Base-by-base conservation (phyloP, 2,888 invertebrate genomes). In the Atrina japonica region DNA sequence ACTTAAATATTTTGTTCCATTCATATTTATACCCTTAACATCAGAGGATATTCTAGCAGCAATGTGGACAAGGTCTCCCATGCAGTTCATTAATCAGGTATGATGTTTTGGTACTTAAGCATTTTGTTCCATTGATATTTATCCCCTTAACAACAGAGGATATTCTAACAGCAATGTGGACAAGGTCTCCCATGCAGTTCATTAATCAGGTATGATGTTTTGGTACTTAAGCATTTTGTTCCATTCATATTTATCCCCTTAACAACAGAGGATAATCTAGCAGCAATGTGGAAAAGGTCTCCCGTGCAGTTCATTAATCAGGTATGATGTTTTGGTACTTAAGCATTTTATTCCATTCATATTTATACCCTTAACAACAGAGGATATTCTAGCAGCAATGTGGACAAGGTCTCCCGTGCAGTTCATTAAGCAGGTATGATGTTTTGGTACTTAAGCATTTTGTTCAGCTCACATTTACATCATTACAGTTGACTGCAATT, bases 121-220 rank as follows among this genome's bases (percentile, higher is more conserved):
- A n/a, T n/a, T n/a, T n/a, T n/a, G n/a, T n/a, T n/a, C n/a, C n/a
- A 0, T 86, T 83, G 70, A 76, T 81, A 27, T 77, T 77, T 53
- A 73, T 53, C 5, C 58, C 70, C n/a, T 25, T 78, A 21, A 58
- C 83, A 21, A 69, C 77, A 59, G 73, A 72, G 16, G 75, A 77
- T 14, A 25, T 70, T 3, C 69, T 81, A 29, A 65, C 70, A 18
- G 74, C 72, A 16, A 81, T 89, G 78, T 87, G 83, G 82, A 76
- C 77, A 23, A 77, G 68, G 59, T 89, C 89, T 3, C 90, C 90
- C 6, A 79, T 89, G 23, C 76, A 82, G 65, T 81, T 88, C 77
- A 81, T 85, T 6, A 84, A 89, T 66, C 76, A 89, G 82, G 92
- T 92, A 75, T 84, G 81, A 61, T n/a, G n/a, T n/a, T n/a, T n/a